These are phyloP conservation scores for Epizoanthus ramosus DNA, from an alignment of 92 coral and sea anemone species.

Conservation along the genomic window DNA sequence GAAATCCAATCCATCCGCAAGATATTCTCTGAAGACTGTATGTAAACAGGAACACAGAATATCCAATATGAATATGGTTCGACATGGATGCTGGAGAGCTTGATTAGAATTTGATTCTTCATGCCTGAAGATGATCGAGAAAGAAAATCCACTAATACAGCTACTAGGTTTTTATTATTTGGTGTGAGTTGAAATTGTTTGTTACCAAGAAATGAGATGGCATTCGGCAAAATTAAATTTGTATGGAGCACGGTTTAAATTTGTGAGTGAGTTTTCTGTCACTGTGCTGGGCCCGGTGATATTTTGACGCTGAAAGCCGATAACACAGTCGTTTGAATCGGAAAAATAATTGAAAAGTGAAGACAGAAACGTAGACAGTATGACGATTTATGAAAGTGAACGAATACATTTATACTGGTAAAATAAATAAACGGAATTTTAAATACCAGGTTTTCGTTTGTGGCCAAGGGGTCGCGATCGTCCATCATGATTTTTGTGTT, in stretches of 20 bases:
- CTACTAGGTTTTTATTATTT: neutral
- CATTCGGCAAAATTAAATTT: neutral
- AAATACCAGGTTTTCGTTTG: slow-evolving; percentile 93
- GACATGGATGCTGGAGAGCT: neutral
- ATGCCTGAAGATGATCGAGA: neutral
- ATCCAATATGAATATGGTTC: neutral
- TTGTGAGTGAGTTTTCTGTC: neutral
- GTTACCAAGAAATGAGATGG: too few relatives aligned
- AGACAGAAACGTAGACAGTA: neutral
- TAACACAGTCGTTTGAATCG: neutral
- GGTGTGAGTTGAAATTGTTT: neutral
- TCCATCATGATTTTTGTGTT: slow-evolving; percentile 65
- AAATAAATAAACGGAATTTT: slow-evolving; percentile 20
- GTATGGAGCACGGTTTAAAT: neutral
- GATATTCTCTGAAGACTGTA: neutral
- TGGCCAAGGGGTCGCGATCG: slow-evolving; percentile 86
- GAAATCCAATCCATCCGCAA: neutral
- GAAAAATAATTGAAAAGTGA: neutral
- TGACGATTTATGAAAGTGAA: neutral
- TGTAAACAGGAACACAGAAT: slow-evolving; percentile 31
- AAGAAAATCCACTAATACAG: neutral
- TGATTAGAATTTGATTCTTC: neutral
- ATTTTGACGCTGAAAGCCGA: neutral
- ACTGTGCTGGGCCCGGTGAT: neutral
- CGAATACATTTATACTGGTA: slow-evolving; percentile 11